Base-by-base conservation (phyloP, 2,797 vertebrate genomes). In the Cryptoblepharus egeriae region DNA sequence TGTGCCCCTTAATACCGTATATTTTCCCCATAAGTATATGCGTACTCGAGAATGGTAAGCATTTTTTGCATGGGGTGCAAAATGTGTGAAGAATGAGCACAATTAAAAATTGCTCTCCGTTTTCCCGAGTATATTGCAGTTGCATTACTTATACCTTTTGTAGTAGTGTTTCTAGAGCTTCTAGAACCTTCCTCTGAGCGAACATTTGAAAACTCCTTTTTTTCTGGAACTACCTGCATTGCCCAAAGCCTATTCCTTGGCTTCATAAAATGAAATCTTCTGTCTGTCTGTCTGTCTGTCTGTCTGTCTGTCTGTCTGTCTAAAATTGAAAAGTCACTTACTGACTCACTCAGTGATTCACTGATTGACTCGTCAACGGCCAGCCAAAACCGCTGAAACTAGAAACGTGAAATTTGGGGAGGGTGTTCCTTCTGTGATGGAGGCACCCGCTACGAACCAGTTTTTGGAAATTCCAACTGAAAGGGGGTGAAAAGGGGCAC, bases 1-100 rank as follows among this genome's bases (percentile, higher is more conserved):
- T 15, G 37, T 30, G 69, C n/a, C 73, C 1, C 39, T 1, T 90
- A 67, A n/a, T 37, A 80, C 86, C 70, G 60, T 13, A 11, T n/a
- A 15, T 37, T 63, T 82, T 63, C n/a, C 16, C 7, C 55, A 55
- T 22, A 22, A 28, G 61, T 45, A 22, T 28, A 6, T 35, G 30
- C 28, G 3, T 32, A 20, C 58, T 63, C 12, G 28, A 8, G 10
- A 8, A 58, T 58, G 37, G 28, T 49, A 28, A 39, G 35, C 30
- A 45, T 45, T 26, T 37, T 32, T 71, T 52, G 11, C 26, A 52
- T 77, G 60, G 55, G 24, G 12, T 71, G 15, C n/a, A 72, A 32
- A 72, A 57, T 18, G 37, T 73, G 52, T n/a, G 52, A 58, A 73
- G 24, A 39, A 35, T 37, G 64, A 20, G 32, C 6, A 52, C 15